A percentile compares a stretch with the other conserved stretches of the same genome.
Evolutionary conservation across 1,140 invertebrate genomes (phyloP).

Genomic region (Zaprionus gabonicus): DNA sequence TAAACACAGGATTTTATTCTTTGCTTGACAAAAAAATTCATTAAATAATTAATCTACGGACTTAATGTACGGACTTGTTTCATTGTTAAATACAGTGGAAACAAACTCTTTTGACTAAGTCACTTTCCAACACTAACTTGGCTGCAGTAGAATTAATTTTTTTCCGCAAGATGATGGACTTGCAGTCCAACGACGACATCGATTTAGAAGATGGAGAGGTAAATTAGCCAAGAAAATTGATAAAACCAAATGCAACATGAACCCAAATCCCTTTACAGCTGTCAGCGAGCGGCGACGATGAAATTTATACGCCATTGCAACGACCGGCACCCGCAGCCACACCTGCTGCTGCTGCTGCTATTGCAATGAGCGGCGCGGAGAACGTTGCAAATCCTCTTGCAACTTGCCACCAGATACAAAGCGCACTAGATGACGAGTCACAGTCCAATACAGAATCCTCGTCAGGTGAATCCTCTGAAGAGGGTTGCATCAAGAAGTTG

Average conservation of each 20-base stretch:
- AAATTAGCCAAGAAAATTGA: constrained; percentile 23
- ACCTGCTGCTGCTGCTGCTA: constrained; percentile 17
- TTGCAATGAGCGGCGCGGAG: constrained; percentile 32
- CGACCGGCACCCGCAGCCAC: constrained; percentile 71
- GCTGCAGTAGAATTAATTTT: constrained; percentile 58
- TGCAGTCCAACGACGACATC: constrained; percentile 67
- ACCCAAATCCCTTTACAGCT: constrained; percentile 48
- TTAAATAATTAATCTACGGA: neutral
- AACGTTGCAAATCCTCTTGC: constrained; percentile 50
- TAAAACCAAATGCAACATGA: neutral
- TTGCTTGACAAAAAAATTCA: neutral
- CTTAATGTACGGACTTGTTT: neutral
- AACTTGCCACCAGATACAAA: constrained; percentile 68
- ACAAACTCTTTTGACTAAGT: constrained; percentile 17
- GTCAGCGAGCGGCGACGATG: constrained; percentile 68
- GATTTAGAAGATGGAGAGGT: constrained; percentile 85
- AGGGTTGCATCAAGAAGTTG: constrained; percentile 76
- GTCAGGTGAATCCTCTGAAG: constrained; percentile 69
- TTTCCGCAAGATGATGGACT: constrained; percentile 70
- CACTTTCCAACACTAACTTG: constrained; percentile 47
- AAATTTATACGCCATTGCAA: constrained; percentile 85
- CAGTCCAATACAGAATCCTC: constrained; percentile 69
- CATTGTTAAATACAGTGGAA: constrained; percentile 26
- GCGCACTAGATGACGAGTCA: constrained; percentile 66
- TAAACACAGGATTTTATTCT: neutral